Conservation (phyloP, 2,888 invertebrate genomes). For the Subacronicta megacephala region DNA sequence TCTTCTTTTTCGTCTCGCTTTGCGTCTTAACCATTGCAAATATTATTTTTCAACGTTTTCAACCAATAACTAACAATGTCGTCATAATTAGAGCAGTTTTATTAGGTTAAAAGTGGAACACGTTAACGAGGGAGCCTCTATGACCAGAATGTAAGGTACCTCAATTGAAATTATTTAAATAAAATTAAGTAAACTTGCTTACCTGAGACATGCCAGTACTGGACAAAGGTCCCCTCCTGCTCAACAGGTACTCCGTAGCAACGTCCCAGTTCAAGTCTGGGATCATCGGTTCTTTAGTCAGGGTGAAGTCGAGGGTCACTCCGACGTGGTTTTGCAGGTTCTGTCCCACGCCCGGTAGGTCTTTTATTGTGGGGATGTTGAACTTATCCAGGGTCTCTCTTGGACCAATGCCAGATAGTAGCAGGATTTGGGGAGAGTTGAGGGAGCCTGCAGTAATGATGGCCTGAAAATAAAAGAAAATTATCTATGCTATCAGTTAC, state of each 20-base stretch:
- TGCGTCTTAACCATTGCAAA: too few species aligned
- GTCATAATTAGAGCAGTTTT: too few species aligned
- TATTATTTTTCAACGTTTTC: too few species aligned
- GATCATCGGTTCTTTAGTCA: conserved; percentile 84
- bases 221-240: conserved; percentile 90
- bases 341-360: conserved; percentile 92
- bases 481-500: too few species aligned
- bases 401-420: conserved; percentile 92
- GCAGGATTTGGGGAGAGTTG: conserved; percentile 91
- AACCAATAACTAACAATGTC: too few species aligned
- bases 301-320: conserved; percentile 88
- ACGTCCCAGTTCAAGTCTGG: conserved; percentile 91
- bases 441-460: conserved; percentile 91
- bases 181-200: conserved; percentile 7
- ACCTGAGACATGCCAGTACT: conserved; percentile 92
- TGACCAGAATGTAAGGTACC: too few species aligned
- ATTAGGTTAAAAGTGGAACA: too few species aligned
- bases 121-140: too few species aligned
- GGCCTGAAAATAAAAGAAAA: conserved; percentile 69
- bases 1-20: too few species aligned
- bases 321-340: conserved; percentile 93
- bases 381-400: conserved; percentile 89
- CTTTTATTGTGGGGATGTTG: conserved; percentile 89
- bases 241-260: conserved; percentile 90
- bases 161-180: too few species aligned